These are phyloP conservation scores for Silurus lanzhouensis DNA, from an alignment of 2,797 vertebrate genomes.

Conservation along the genomic window DNA sequence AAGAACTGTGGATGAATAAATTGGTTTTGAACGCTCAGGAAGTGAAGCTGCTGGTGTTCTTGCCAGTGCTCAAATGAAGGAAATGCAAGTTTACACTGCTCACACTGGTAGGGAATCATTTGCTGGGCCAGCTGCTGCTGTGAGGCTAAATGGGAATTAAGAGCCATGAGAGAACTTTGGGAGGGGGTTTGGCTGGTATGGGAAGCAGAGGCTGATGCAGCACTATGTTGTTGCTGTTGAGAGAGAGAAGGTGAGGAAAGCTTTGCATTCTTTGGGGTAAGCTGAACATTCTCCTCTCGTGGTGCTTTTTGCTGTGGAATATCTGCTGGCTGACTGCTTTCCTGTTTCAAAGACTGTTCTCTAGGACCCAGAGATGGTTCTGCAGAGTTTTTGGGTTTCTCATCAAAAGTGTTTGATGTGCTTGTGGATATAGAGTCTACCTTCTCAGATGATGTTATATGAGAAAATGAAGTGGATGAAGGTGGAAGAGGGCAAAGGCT, in stretches of 20 bases:
- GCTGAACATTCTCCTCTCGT: constrained; percentile 85
- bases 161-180: constrained; percentile 87
- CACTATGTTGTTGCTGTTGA: constrained; percentile 81
- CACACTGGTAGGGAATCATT: constrained; percentile 97
- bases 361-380: constrained; percentile 84
- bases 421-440: constrained; percentile 84
- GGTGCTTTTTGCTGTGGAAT: constrained; percentile 80
- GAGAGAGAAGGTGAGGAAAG: constrained; percentile 82
- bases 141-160: constrained; percentile 88
- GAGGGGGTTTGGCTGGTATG: constrained; percentile 87
- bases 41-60: constrained; percentile 98
- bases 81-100: constrained; percentile 97
- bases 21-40: constrained; percentile 96
- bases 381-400: constrained; percentile 90
- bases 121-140: constrained; percentile 91
- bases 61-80: constrained; percentile 99
- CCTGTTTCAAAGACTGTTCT: constrained; percentile 93
- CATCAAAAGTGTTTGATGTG: constrained; percentile 80
- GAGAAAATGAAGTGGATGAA: constrained; percentile 80
- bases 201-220: constrained; percentile 83
- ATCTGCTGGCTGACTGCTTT: constrained; percentile 79
- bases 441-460: constrained; percentile 83
- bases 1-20: constrained; percentile 98
- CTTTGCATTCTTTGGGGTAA: constrained; percentile 82
- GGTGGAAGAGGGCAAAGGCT: constrained; percentile 87